Conservation (phyloP, 2,113 vertebrate species). For the Aythya baeri region DNA sequence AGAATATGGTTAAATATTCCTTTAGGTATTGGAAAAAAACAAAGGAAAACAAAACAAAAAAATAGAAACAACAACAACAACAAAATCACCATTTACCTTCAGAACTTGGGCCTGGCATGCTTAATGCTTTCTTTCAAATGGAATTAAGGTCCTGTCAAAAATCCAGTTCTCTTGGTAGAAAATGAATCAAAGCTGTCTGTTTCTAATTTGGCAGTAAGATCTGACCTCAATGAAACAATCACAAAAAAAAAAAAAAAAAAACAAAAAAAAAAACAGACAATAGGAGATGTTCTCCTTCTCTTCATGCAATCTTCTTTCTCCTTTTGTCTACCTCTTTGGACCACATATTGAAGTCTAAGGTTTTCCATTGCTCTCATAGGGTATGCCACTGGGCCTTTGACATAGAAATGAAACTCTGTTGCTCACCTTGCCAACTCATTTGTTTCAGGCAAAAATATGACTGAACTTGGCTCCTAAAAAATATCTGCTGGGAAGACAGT, state of each 20-base stretch:
- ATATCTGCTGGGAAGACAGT: neutral
- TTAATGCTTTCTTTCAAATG: neutral
- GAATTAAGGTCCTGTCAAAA: neutral
- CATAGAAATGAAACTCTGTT: neutral
- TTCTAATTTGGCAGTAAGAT: neutral
- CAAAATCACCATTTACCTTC: neutral
- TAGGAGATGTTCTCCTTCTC: neutral
- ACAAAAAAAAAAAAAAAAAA: neutral
- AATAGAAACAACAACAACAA: neutral
- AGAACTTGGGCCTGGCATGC: neutral
- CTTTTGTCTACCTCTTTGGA: neutral
- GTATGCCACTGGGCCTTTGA: neutral
- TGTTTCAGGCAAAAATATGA: neutral
- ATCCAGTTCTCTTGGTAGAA: neutral
- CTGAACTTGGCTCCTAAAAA: neutral
- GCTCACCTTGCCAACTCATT: neutral
- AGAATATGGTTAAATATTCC: neutral
- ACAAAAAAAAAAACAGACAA: neutral
- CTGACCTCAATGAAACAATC: neutral
- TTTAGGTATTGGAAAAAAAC: neutral
- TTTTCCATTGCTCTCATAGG: neutral
- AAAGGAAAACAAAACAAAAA: neutral
- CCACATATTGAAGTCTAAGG: neutral
- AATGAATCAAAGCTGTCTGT: neutral
- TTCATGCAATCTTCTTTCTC: neutral